phyloP scores from a whole-genome alignment of 2,888 invertebrate species.

The Cantharis rustica region DNA sequence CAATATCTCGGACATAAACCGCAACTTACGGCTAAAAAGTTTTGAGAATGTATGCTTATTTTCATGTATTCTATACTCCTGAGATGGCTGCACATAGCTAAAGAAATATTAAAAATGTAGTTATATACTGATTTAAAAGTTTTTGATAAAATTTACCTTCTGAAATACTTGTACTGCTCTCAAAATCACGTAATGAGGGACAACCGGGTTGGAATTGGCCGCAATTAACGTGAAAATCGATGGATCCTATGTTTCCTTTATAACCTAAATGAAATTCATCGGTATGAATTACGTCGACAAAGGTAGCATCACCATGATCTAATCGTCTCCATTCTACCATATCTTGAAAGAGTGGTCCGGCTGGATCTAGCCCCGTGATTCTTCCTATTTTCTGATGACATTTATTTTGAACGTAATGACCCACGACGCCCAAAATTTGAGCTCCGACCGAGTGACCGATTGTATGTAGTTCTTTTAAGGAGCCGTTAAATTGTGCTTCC shows the following conservation, averaged over 20 bases:
- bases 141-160: neutral
- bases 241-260: neutral
- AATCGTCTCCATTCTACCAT: neutral
- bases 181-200: neutral
- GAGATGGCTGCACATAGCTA: slow-evolving; percentile 9
- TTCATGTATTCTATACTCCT: slow-evolving; percentile 5
- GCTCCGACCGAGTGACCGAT: neutral
- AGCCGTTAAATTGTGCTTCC: neutral
- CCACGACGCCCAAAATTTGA: neutral
- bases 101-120: neutral
- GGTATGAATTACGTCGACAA: neutral
- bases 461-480: neutral
- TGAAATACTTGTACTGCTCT: neutral
- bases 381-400: neutral
- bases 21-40: neutral
- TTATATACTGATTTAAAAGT: no score
- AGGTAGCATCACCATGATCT: neutral
- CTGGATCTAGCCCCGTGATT: neutral
- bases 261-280: neutral
- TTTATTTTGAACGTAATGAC: neutral
- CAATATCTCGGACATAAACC: neutral
- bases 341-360: neutral
- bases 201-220: neutral
- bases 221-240: neutral
- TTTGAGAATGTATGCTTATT: neutral